Conservation (phyloP, 2,797 vertebrate species). For the Crax fasciolata region DNA sequence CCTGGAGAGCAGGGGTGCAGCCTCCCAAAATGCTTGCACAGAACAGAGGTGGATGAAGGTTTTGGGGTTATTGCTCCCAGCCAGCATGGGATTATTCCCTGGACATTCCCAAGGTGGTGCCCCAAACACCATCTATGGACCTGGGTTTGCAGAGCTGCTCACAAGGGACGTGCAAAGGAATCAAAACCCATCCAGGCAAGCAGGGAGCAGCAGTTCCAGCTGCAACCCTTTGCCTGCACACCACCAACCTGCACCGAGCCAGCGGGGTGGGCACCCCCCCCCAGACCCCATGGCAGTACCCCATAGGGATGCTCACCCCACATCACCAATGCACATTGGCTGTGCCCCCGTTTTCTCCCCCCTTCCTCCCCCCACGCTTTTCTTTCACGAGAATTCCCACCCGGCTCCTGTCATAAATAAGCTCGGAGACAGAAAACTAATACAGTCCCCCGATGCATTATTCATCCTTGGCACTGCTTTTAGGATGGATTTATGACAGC, state of each 20-base stretch:
- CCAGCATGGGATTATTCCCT: neutral
- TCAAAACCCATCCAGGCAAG: neutral
- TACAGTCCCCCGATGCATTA: slow-evolving; percentile 78
- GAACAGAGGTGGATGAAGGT: accelerated
- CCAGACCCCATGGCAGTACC: neutral
- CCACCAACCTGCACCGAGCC: neutral
- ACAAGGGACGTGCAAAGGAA: neutral
- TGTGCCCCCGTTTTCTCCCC: neutral
- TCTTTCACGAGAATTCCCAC: slow-evolving; percentile 72
- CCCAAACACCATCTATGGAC: neutral
- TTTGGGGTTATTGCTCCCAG: neutral
- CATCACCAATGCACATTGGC: slow-evolving; percentile 47
- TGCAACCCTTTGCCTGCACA: neutral
- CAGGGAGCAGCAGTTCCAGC: neutral
- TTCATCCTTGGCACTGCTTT: slow-evolving; percentile 56
- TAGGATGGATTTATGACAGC: slow-evolving; percentile 73
- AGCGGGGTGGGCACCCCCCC: neutral
- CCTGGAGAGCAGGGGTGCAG: neutral
- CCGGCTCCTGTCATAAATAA: slow-evolving; percentile 79
- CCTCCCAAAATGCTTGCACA: neutral
- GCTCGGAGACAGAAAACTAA: slow-evolving; percentile 72
- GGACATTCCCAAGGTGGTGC: neutral
- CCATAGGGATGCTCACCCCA: neutral
- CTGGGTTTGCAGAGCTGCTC: neutral
- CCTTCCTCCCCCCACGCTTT: neutral